A percentile compares a stretch with the other conserved stretches of the same genome.
Conservation (phyloP, 2,888 invertebrate species). For the Andrena haemorrhoa region DNA sequence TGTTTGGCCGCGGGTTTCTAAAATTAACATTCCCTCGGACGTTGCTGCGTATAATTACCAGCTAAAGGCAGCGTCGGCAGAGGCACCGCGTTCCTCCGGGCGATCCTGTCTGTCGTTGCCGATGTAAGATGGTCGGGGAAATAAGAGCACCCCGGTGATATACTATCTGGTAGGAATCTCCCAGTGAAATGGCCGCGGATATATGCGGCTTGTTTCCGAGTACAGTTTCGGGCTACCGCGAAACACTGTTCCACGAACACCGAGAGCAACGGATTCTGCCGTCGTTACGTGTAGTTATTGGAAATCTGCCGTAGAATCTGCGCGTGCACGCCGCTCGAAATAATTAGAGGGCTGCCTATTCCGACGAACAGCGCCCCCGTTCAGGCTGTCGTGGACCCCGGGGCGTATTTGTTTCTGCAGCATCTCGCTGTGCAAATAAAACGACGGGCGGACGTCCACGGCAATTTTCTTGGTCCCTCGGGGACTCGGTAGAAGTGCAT, state of each 20-base stretch:
- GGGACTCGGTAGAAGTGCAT: too few species aligned
- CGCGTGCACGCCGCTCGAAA: constrained; percentile 6
- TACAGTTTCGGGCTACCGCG: constrained; percentile 19
- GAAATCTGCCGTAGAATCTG: constrained; percentile 12
- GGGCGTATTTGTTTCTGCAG: too few species aligned
- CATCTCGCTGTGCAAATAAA: too few species aligned
- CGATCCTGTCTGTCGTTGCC: constrained; percentile 3
- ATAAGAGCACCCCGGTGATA: constrained; percentile 30
- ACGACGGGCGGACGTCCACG: too few species aligned
- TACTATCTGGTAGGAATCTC: constrained; percentile 31
- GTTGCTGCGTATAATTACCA: constrained; percentile 32
- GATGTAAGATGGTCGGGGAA: constrained; percentile 16
- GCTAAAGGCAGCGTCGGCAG: neutral
- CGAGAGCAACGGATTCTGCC: constrained; percentile 14
- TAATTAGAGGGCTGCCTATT: neutral
- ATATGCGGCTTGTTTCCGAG: constrained; percentile 26
- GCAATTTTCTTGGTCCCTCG: too few species aligned
- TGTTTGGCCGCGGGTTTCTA: constrained; percentile 41
- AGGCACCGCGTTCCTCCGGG: constrained; percentile 6
- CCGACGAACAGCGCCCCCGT: neutral
- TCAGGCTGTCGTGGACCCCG: too few species aligned
- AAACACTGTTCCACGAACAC: constrained; percentile 15
- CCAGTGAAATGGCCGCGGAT: constrained; percentile 17
- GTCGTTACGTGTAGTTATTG: constrained; percentile 18
- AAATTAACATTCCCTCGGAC: constrained; percentile 43